Base-by-base conservation (phyloP, 1,140 invertebrate genomes). In the Rhyacophila brunnea region DNA sequence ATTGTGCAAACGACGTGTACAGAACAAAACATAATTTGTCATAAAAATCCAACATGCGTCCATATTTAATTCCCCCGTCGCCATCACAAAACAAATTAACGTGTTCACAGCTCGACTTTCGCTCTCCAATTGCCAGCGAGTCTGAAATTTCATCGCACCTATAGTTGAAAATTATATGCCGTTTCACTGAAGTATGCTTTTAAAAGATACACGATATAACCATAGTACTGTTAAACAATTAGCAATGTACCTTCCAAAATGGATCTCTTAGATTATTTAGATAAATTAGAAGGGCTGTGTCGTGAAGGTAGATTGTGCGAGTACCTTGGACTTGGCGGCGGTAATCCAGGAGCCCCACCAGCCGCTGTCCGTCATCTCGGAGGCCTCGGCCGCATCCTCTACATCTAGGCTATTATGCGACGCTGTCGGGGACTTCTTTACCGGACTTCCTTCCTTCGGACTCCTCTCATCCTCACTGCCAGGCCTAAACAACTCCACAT, bases 281-380 rank as follows among this genome's bases (percentile, higher is more conserved):
- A 57, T 18, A 57, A 13, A 13, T 44, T 45, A 53, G n/a, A 28
- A 17, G 28, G 45, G 14, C 1, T 28, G 1, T 13, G 18, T 14
- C n/a, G 56, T 13, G n/a, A 9, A 18, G 36, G 36, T 47, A 34
- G 44, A 15, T 47, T 14, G 48, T 46, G 44, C n/a, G n/a, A n/a
- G n/a, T 67, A 78, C 78, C 72, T 80, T 80, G 17, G 71, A 70
- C 56, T 79, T 80, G 45, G 77, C 78, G 11, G 76, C 76, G 11
- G 72, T 68, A n/a, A 78, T 67, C 78, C 77, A 80, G 5, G 71
- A 70, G 54, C 78, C 77, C 78, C 78, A 80, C 78, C 78, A 79
- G 55, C 73, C 75, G 1, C 70, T 70, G 64, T 52, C 44, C 58
- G 69, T 15, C 23, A 28, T 28, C 71, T 73, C 42, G 70, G 70